Evolutionary conservation across 2,797 vertebrate genomes (phyloP), one percentile per base, ranked within the genome.

Genomic region (Rhabdophis nuchalis): DNA sequence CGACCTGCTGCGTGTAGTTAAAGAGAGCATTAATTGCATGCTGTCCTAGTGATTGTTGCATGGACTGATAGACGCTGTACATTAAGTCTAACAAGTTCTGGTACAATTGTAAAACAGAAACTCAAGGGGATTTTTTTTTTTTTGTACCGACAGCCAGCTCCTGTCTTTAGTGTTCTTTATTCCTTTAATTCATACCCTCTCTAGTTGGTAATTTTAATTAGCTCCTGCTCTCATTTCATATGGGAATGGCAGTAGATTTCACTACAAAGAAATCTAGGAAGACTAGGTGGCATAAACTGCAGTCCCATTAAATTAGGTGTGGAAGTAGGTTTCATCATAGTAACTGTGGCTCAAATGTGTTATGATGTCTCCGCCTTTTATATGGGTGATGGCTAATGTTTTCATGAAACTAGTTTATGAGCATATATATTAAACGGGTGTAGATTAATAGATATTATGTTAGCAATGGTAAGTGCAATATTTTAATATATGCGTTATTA

Each of bases 201-300:
- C 96, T 97, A 96, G 96, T 95, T 97, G 96, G 95, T 96, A 95
- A 97, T 97, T 98, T 97, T 97, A 98, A 98, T 97, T 98, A 97
- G 96, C 95, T 95, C 95, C 97, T 96, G 96, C 95, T 97, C 93
- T 96, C 93, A 94, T 91, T 95, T 97, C 96, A 92, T 93, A 94
- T 85, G 89, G 92, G 96, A 96, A 96, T 92, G 77, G 96, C 91
- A 95, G 92, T 94, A 94, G 94, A 96, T 97, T 96, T 97, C 96
- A 95, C 93, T 93, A 90, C 93, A 68, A 36, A 92, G 95, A 92
- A 91, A 93, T 94, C 96, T 91, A 92, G 95, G 50, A 94, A 95
- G 93, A 85, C 95, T 88, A 13, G 68, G 91, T 95, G 88, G 0
- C 94, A 95, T 46, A 53, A 92, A 4, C 3, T 57, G 50, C 20